Base-by-base conservation (phyloP, 1,140 invertebrate genomes). In the Helicoverpa armigera region DNA sequence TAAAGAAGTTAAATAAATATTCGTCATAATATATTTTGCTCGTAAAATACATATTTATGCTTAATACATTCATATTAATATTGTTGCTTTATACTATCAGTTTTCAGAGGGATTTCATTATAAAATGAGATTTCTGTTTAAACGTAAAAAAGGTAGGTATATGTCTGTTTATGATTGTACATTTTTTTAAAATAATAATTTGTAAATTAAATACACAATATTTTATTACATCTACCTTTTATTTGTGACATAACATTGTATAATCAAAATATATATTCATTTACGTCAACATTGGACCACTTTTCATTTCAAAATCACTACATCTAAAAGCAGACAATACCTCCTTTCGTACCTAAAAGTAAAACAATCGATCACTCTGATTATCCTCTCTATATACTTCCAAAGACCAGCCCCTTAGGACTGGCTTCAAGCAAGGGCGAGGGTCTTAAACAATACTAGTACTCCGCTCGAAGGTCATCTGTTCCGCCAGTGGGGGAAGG, bases 1-100 rank as follows among this genome's bases (percentile, higher is more conserved):
- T 65, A 75, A 61, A 75, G 56, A 61, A 51, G n/a, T 58, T 58
- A 58, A 60, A 67, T 67, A 63, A 77, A 77, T 77, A 77, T 53
- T 16, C n/a, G 16, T 2, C 56, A 29, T 63, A 23, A 23, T 23
- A 63, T 9, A 51, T 51, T 76, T 51, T 31, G 16, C 48, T 51
- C n/a, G 35, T 60, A 14, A 18, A 60, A 74, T 75, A 76, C 61
- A 76, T 76, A 76, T 63, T 76, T 67, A 67, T 70, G 29, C 53
- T 54, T 31, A 48, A 54, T 72, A 53, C 18, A 18, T 54, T 51
- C n/a, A n/a, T n/a, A n/a, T 69, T 69, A 50, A 69, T 48, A 43
- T 50, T n/a, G 5, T n/a, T 65, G n/a, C 29, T n/a, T 9, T 65
- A 9, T 65, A 50, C 23, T 69, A 69, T 50, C 65, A 69, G 65